Percentiles rank a stretch among this genome's conserved stretches.
Evolutionary conservation across 1,140 invertebrate genomes (phyloP).

Genomic region (Pseudomyrmex gracilis): DNA sequence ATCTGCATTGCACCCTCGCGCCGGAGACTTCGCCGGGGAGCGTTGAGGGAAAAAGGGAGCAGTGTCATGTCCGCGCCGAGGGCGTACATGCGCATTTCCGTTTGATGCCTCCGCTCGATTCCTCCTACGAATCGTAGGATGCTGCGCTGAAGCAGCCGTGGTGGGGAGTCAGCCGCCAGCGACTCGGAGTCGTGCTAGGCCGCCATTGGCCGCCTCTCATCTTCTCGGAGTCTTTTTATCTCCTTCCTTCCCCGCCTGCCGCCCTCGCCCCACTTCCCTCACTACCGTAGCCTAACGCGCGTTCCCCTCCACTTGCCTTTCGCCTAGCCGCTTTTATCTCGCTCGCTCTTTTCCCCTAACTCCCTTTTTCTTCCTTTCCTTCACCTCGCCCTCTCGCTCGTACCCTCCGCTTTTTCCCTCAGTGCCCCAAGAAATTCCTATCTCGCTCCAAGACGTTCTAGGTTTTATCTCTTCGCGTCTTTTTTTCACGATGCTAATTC

Average conservation of each 20-base stretch:
- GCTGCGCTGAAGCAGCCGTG: conserved; percentile 71
- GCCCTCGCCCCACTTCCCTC: conserved; percentile 15
- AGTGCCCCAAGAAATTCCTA: not conserved
- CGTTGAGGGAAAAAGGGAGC: conserved; percentile 69
- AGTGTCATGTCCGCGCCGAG: conserved; percentile 67
- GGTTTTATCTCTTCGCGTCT: conserved; percentile 32
- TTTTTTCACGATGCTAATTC: conserved; percentile 49
- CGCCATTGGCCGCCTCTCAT: conserved; percentile 71
- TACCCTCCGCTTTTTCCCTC: conserved; percentile 34
- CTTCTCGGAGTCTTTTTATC: conserved; percentile 70
- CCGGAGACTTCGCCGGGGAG: conserved; percentile 49
- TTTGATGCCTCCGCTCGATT: conserved; percentile 35
- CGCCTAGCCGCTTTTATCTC: conserved; percentile 48
- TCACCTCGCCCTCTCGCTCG: conserved; percentile 10
- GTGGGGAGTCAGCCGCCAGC: conserved; percentile 58
- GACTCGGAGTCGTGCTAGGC: conserved; percentile 58
- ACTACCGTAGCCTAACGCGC: not conserved
- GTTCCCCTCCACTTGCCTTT: conserved; percentile 14
- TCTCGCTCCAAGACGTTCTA: conserved; percentile 24
- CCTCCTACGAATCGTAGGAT: conserved; percentile 74
- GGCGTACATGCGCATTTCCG: conserved; percentile 74
- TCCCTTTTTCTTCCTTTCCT: conserved; percentile 54
- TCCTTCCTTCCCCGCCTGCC: conserved; percentile 43
- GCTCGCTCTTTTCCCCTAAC: conserved; percentile 60
- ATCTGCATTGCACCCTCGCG: conserved; percentile 73